Conservation (phyloP, 2,113 vertebrate species). For the Morone chrysops region DNA sequence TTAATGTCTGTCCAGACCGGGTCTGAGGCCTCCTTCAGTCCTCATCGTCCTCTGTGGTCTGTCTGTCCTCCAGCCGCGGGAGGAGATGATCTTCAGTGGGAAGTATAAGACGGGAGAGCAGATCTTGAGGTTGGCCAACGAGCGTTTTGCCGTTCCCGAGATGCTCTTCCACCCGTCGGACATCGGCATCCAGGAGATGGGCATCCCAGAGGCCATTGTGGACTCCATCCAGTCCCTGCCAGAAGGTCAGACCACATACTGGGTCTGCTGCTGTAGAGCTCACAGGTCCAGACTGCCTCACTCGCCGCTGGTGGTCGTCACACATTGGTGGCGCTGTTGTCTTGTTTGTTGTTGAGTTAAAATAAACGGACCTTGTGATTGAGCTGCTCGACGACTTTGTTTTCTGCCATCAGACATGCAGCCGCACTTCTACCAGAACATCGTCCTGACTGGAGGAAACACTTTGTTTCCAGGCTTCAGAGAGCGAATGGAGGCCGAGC, state of each 20-base stretch:
- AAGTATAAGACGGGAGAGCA: constrained; percentile 98
- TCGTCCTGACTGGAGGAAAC: constrained; percentile 96
- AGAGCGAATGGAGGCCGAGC: constrained; percentile 93
- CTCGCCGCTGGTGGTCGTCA: background rate
- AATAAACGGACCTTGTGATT: no score
- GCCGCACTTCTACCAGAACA: constrained; percentile 97
- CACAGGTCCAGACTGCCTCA: background rate
- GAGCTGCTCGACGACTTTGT: background rate
- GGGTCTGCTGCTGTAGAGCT: background rate
- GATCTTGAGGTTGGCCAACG: constrained; percentile 93
- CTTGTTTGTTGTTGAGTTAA: no score
- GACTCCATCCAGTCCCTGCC: constrained; percentile 94
- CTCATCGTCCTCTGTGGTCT: background rate
- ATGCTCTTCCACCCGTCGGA: constrained; percentile 97
- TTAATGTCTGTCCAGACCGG: background rate
- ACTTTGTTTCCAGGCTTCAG: constrained; percentile 93
- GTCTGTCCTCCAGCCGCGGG: constrained; percentile 85
- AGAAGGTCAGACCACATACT: constrained; percentile 84
- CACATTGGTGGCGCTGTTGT: no score
- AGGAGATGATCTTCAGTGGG: constrained; percentile 96
- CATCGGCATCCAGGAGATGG: constrained; percentile 98
- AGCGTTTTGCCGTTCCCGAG: constrained; percentile 97
- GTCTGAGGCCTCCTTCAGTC: background rate
- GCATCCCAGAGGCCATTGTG: constrained; percentile 95
- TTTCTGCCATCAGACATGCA: constrained; percentile 92